These are phyloP conservation scores for Hypolimnas misippus DNA, from an alignment of 2,888 invertebrate genomes.

Conservation along the genomic window DNA sequence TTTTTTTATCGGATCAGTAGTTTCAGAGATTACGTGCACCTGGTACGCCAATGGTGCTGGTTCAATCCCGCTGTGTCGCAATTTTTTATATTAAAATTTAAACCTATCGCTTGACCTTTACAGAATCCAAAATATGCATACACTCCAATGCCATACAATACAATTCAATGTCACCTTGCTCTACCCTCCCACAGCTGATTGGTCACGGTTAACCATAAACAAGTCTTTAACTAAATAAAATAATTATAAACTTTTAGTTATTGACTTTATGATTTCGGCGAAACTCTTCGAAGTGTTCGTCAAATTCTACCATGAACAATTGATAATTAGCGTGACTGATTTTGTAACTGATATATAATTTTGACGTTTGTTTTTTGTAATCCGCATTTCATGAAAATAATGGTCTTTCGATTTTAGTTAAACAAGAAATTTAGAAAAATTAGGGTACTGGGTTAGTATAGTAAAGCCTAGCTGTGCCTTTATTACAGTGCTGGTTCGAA, in stretches of 20 bases:
- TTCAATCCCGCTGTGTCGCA: no score
- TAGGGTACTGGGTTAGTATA: no score
- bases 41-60: no score
- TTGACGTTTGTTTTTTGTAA: neutral
- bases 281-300: neutral
- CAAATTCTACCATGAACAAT: conserved; percentile 7
- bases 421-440: no score
- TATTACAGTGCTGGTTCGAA: no score
- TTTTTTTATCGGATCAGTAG: no score
- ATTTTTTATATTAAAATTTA: neutral
- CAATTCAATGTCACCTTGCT: conserved; percentile 34
- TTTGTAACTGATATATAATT: neutral
- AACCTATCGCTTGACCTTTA: neutral
- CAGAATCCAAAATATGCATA: neutral
- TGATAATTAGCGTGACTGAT: neutral
- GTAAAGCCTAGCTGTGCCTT: no score
- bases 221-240: neutral
- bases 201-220: conserved; percentile 3
- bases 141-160: neutral
- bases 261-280: neutral
- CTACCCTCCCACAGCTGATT: conserved; percentile 31
- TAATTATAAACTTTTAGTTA: neutral
- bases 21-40: no score
- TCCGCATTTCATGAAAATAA: no score
- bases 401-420: neutral